A percentile compares a stretch with the other conserved stretches of the same genome.
These are phyloP conservation scores for Dendrolimus punctatus DNA, from an alignment of 1,140 invertebrate genomes.

Conservation along the genomic window DNA sequence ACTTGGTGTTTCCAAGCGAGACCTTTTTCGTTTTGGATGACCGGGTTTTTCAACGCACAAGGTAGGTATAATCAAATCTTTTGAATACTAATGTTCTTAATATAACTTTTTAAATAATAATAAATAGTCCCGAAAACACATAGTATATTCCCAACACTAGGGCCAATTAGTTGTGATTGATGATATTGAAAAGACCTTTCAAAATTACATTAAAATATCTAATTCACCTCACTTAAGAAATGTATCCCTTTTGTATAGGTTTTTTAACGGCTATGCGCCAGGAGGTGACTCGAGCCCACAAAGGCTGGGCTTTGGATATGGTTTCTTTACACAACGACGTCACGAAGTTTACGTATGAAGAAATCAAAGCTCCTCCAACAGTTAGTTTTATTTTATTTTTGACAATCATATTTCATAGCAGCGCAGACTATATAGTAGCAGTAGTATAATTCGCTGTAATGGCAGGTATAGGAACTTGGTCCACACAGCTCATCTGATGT, in stretches of 20 bases:
- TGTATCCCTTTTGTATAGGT: conserved; percentile 65
- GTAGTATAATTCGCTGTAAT: too few species aligned
- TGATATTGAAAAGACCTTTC: too few species aligned
- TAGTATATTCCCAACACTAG: too few species aligned
- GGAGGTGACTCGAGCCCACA: conserved; percentile 96
- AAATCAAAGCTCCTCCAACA: conserved; percentile 88
- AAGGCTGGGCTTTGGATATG: conserved; percentile 97
- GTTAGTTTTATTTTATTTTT: conserved; percentile 74
- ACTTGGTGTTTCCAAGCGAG: conserved; percentile 87
- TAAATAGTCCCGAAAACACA: too few species aligned
- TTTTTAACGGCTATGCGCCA: conserved; percentile 98
- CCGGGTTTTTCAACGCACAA: conserved; percentile 98
- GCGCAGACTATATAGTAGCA: too few species aligned
- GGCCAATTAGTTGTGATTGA: too few species aligned
- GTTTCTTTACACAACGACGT: conserved; percentile 96
- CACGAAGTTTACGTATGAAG: conserved; percentile 89
- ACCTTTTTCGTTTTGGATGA: conserved; percentile 97
- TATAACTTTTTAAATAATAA: not conserved
- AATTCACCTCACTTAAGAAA: too few species aligned
- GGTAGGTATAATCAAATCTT: conserved; percentile 23
- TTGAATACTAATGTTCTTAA: not conserved
- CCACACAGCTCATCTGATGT: too few species aligned
- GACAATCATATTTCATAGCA: not conserved
- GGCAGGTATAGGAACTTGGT: too few species aligned
- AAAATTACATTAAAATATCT: too few species aligned